Percentiles rank a stretch among this genome's conserved stretches.
phyloP scores from a whole-genome alignment of 1,140 invertebrate species.

The Reticulitermes speratus region DNA sequence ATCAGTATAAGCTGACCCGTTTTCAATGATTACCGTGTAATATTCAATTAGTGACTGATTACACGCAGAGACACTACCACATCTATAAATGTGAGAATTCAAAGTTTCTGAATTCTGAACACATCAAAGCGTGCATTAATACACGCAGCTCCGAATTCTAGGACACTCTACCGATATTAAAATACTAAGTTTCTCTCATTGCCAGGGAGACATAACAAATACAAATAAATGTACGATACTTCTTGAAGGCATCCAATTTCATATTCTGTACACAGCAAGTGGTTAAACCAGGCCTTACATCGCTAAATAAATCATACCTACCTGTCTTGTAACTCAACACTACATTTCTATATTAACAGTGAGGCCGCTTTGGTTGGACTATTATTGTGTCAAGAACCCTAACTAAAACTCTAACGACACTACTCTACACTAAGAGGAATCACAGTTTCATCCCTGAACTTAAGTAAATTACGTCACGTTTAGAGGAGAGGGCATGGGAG shows the following conservation, averaged over 20 bases:
- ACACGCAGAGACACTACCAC: neutral
- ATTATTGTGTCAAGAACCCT: neutral
- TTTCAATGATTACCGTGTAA: neutral
- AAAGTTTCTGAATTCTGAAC: neutral
- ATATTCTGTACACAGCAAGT: neutral
- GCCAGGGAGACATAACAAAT: neutral
- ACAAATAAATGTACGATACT: neutral
- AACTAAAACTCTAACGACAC: neutral
- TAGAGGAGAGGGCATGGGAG: neutral
- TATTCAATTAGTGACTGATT: neutral
- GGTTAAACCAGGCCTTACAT: neutral
- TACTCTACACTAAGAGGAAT: conserved; percentile 7
- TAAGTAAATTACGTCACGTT: conserved; percentile 13
- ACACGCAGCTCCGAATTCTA: neutral
- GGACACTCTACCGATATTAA: neutral
- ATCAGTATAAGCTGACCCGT: neutral
- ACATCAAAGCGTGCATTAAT: neutral
- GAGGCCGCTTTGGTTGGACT: conserved; percentile 31
- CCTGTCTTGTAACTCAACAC: conserved; percentile 14
- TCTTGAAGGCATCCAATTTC: neutral
- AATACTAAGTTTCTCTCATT: neutral
- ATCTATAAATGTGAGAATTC: neutral
- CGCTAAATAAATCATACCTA: neutral
- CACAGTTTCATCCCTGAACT: conserved; percentile 31
- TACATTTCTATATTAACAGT: neutral